Conservation (phyloP, 2,888 invertebrate genomes). For the Drosophila fulvimacula region DNA sequence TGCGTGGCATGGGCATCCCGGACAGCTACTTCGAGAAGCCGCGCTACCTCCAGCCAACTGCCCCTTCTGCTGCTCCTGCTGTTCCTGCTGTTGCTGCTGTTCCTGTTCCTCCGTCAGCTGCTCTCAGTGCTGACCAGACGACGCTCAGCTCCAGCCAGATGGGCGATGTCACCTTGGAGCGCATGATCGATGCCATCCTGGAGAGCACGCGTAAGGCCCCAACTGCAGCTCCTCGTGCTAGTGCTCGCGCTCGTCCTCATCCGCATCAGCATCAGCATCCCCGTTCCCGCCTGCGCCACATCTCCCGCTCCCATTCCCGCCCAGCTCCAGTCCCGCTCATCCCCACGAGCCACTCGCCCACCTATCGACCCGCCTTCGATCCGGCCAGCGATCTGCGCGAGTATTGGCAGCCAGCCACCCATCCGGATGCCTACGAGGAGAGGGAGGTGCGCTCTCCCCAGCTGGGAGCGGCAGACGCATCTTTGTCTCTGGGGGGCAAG, state of each 20-base stretch:
- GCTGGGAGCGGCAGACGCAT: constrained; percentile 24
- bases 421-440: constrained; percentile 68
- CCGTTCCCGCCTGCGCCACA: constrained; percentile 15
- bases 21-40: constrained; percentile 85
- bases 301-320: background rate
- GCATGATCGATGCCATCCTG: constrained; percentile 85
- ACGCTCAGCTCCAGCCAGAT: constrained; percentile 82
- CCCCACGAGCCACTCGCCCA: constrained; percentile 78
- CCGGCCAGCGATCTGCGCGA: constrained; percentile 84
- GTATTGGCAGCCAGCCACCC: constrained; percentile 76
- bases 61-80: background rate
- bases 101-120: constrained; percentile 27
- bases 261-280: constrained; percentile 7
- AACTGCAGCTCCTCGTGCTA: constrained; percentile 11
- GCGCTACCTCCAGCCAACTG: constrained; percentile 74
- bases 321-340: constrained; percentile 5
- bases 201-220: constrained; percentile 83
- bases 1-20: constrained; percentile 83
- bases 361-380: constrained; percentile 84
- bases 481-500: constrained; percentile 15
- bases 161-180: constrained; percentile 84
- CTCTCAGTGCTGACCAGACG: constrained; percentile 37
- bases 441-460: constrained; percentile 80
- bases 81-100: background rate
- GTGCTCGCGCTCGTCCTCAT: constrained; percentile 7